Percentiles rank a stretch among this genome's conserved stretches.
Conservation (phyloP, 2,113 vertebrate species). For the Fulica atra region DNA sequence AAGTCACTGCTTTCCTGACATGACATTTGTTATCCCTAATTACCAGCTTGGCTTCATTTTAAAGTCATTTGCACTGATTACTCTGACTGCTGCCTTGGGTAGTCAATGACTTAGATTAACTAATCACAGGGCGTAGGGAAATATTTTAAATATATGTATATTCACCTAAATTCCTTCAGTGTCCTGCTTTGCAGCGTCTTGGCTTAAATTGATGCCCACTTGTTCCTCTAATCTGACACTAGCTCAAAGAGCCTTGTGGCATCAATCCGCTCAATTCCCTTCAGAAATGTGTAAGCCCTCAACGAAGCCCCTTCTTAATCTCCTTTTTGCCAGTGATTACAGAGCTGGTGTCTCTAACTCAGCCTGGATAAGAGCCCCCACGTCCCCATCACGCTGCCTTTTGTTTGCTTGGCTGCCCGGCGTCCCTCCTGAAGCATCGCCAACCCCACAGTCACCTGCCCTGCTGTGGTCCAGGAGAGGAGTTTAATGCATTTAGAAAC, state of each 20-base stretch:
- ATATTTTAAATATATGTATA: conserved; percentile 33
- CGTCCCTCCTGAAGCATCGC: accelerated
- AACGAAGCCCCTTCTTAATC: conserved; percentile 34
- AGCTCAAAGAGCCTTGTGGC: conserved; percentile 31
- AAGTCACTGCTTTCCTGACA: not conserved
- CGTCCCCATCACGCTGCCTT: not conserved
- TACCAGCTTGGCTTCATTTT: conserved; percentile 47
- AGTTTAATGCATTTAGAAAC: not conserved
- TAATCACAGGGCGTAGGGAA: conserved; percentile 21
- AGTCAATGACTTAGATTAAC: conserved; percentile 69
- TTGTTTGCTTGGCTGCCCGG: not conserved
- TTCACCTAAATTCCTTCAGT: conserved; percentile 42
- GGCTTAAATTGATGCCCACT: conserved; percentile 51
- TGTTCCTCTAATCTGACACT: conserved; percentile 46
- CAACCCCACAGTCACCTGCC: not conserved
- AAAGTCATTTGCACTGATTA: conserved; percentile 53
- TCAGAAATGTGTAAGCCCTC: conserved; percentile 43
- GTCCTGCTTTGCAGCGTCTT: conserved; percentile 40
- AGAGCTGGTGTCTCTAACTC: not conserved
- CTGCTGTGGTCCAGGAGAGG: accelerated
- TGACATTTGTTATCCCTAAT: conserved; percentile 17
- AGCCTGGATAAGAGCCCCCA: not conserved
- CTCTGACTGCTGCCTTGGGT: conserved; percentile 24
- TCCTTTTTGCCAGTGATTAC: conserved; percentile 27
- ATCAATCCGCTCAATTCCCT: conserved; percentile 55